A percentile compares a stretch with the other conserved stretches of the same genome.
Conservation (phyloP, 2,113 vertebrate genomes). For the Nestor notabilis region DNA sequence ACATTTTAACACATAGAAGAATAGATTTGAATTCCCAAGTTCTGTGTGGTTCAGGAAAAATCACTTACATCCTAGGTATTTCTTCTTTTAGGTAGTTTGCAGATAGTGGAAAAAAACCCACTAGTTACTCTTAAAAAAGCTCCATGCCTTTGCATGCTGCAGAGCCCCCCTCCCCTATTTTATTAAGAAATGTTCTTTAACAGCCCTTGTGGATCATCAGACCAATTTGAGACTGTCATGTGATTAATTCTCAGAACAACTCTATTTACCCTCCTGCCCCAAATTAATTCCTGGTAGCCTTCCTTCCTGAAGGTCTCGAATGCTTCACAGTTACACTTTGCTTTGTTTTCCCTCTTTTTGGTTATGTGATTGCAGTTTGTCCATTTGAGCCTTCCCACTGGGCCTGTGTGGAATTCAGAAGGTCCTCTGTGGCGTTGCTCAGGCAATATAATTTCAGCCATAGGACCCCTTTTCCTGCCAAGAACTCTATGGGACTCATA, state of each 20-base stretch:
- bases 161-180: not conserved
- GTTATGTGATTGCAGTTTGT: not conserved
- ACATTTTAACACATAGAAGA: not conserved
- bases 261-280: not conserved
- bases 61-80: not conserved
- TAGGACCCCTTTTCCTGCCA: fast-evolving
- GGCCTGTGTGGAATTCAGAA: not conserved
- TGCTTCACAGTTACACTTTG: not conserved
- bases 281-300: not conserved
- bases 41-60: not conserved
- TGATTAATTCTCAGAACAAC: not conserved
- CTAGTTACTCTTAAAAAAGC: not conserved
- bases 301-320: not conserved
- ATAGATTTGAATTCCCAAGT: not conserved
- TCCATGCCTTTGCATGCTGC: not conserved
- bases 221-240: not conserved
- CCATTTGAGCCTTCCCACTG: not conserved
- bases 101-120: not conserved
- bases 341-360: not conserved
- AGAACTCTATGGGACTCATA: not conserved
- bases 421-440: not conserved
- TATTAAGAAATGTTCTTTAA: not conserved
- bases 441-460: not conserved
- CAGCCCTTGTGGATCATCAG: not conserved
- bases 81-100: not conserved